phyloP scores from a whole-genome alignment of 2,797 vertebrate genomes.

The Microcaecilia unicolor region DNA sequence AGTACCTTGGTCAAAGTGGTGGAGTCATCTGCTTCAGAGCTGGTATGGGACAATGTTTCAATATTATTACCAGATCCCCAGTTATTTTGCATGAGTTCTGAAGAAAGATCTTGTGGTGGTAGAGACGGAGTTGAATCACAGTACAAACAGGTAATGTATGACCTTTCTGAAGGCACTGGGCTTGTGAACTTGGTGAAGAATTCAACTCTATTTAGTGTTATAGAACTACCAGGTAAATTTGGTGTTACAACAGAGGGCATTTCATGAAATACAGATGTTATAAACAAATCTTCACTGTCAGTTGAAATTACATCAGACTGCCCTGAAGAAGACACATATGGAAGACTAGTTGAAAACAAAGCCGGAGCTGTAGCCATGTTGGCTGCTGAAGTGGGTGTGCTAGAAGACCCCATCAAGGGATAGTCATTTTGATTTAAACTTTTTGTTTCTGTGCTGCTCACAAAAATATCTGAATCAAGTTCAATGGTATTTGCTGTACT shows the following conservation, averaged over 20 bases:
- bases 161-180: slow-evolving; percentile 47
- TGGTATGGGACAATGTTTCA: slow-evolving; percentile 66
- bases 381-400: neutral
- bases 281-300: slow-evolving; percentile 5
- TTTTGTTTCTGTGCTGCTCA: slow-evolving; percentile 9
- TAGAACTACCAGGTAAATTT: slow-evolving; percentile 5
- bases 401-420: neutral
- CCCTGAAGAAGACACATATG: neutral
- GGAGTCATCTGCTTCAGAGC: slow-evolving; percentile 55
- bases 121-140: slow-evolving; percentile 51
- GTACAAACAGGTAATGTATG: slow-evolving; percentile 49
- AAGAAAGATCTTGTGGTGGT: slow-evolving; percentile 46
- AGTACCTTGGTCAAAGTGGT: slow-evolving; percentile 46
- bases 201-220: slow-evolving; percentile 6
- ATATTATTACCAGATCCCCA: slow-evolving; percentile 74
- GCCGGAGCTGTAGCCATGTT: neutral
- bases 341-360: slow-evolving; percentile 10
- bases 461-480: neutral
- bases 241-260: slow-evolving; percentile 1
- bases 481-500: neutral
- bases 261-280: neutral
- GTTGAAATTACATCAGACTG: neutral
- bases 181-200: slow-evolving; percentile 11
- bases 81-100: slow-evolving; percentile 55
- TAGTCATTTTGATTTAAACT: neutral